These are phyloP conservation scores for Carettochelys insculpta DNA, from an alignment of 2,113 vertebrate genomes.

Conservation along the genomic window DNA sequence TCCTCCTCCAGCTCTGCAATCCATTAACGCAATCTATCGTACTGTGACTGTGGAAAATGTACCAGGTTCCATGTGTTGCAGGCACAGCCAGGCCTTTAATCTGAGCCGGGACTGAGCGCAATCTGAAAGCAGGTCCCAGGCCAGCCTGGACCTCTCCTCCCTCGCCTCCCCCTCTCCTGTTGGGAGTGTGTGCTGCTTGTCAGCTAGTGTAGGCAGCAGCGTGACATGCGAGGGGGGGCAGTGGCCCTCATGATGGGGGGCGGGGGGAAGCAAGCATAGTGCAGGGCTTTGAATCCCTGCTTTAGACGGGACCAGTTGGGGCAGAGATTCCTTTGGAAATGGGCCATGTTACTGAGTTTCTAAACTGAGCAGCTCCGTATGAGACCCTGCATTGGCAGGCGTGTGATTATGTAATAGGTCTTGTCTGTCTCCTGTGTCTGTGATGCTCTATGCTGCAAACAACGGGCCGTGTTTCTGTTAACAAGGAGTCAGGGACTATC, in stretches of 20 bases:
- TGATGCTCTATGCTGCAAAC: not conserved
- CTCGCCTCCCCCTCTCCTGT: too few relatives aligned
- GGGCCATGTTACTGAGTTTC: accelerated
- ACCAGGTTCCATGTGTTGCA: not conserved
- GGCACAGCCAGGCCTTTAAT: not conserved
- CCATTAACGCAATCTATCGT: not conserved
- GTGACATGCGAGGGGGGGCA: not conserved
- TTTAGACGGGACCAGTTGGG: not conserved
- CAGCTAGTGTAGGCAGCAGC: not conserved
- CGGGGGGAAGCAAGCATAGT: not conserved
- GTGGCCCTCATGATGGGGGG: not conserved
- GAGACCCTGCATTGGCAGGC: not conserved
- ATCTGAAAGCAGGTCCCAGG: not conserved
- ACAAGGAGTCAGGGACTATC: not conserved
- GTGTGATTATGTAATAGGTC: not conserved
- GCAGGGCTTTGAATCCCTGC: not conserved
- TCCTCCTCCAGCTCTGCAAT: not conserved
- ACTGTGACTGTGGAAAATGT: not conserved
- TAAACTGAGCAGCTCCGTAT: not conserved
- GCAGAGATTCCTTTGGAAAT: not conserved
- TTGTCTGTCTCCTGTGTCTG: not conserved
- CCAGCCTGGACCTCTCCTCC: not conserved
- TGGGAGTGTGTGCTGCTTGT: too few relatives aligned
- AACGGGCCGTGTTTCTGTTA: not conserved
- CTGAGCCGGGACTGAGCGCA: not conserved